These are phyloP conservation scores for Callyntrura sp. DNA, from an alignment of 2,888 invertebrate species.

Conservation along the genomic window DNA sequence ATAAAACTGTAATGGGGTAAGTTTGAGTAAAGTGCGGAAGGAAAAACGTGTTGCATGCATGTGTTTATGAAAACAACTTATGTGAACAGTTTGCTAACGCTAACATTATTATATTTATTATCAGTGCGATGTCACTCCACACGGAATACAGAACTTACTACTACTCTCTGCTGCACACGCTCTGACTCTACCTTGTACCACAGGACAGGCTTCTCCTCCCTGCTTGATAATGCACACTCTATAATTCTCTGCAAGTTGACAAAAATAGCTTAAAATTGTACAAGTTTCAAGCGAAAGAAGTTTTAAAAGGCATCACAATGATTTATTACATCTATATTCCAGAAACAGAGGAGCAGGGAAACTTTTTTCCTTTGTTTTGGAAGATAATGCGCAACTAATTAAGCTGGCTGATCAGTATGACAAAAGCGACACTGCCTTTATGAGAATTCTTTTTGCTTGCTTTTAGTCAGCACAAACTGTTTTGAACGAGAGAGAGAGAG, in stretches of 20 bases:
- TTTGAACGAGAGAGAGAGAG: slow-evolving; percentile 1
- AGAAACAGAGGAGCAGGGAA: slow-evolving; percentile 42
- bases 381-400: slow-evolving; percentile 66
- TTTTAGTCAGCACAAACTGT: not conserved
- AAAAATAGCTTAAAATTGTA: slow-evolving; percentile 18
- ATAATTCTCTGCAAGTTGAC: not conserved
- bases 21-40: not conserved
- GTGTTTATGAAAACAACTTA: not conserved
- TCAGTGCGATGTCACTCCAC: not conserved
- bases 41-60: not conserved
- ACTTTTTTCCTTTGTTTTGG: slow-evolving; percentile 2
- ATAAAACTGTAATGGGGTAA: not conserved
- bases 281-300: not conserved
- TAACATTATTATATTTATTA: not conserved
- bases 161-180: not conserved
- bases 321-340: slow-evolving; percentile 55
- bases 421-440: slow-evolving; percentile 32
- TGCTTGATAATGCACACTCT: not conserved
- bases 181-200: not conserved
- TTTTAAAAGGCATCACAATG: slow-evolving; percentile 32
- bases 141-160: not conserved
- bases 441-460: not conserved
- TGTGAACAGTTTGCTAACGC: not conserved
- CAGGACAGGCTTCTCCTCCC: not conserved
- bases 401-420: slow-evolving; percentile 59